These are phyloP conservation scores for Thera britannica DNA, from an alignment of 2,888 invertebrate genomes.

Conservation along the genomic window DNA sequence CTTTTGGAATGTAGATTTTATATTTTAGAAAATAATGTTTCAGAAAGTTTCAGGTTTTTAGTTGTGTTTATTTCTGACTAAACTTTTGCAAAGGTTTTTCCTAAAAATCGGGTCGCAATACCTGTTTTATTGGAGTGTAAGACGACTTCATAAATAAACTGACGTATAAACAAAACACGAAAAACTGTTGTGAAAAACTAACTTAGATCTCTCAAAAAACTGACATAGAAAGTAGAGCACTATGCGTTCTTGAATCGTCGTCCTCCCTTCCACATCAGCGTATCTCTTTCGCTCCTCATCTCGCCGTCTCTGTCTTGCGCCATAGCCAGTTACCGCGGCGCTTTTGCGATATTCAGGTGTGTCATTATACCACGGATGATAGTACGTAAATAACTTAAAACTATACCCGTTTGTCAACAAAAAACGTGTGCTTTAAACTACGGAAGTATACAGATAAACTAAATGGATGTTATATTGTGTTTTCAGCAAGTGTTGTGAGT, in stretches of 20 bases:
- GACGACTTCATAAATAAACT: background rate
- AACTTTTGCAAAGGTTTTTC: background rate
- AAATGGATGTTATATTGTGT: constrained; percentile 37
- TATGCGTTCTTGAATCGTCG: constrained; percentile 74
- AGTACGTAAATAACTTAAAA: constrained; percentile 62
- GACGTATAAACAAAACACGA: background rate
- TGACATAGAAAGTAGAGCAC: constrained; percentile 59
- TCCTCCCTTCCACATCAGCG: constrained; percentile 74
- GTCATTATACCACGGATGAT: constrained; percentile 51
- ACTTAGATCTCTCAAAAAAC: constrained; percentile 41
- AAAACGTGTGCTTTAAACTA: constrained; percentile 27
- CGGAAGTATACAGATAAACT: constrained; percentile 7
- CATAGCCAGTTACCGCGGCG: constrained; percentile 76
- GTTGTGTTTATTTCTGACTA: background rate
- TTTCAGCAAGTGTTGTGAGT: constrained; percentile 33
- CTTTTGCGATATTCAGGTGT: constrained; percentile 71
- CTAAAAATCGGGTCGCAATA: too few species aligned
- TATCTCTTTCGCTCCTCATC: constrained; percentile 72
- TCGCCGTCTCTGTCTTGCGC: constrained; percentile 69
- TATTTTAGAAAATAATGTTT: background rate
- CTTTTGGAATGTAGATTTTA: constrained; percentile 1
- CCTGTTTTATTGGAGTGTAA: background rate
- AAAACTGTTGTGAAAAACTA: constrained; percentile 32
- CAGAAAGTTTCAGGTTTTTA: background rate
- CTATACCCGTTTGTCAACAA: constrained; percentile 54